These are phyloP conservation scores for Mesembrinibis cayennensis DNA, from an alignment of 2,113 vertebrate species.

Conservation along the genomic window DNA sequence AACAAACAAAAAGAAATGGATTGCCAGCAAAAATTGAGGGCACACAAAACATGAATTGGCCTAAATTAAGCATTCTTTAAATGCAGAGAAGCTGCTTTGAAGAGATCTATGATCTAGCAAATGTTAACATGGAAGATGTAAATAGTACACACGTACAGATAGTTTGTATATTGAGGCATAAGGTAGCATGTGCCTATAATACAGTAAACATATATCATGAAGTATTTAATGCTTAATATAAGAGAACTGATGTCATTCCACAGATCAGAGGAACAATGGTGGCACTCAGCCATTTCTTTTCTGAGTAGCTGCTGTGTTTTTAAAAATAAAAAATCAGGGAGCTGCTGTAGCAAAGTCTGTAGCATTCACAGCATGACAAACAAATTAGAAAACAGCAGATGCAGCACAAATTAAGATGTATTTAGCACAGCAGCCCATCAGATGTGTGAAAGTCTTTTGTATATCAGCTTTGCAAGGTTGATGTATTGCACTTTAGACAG, in stretches of 20 bases:
- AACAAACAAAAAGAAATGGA: not conserved
- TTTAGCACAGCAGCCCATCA: slow-evolving; percentile 84
- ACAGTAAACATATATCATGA: not conserved
- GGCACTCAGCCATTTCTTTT: slow-evolving; percentile 69
- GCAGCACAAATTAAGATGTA: slow-evolving; percentile 88
- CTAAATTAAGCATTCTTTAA: not conserved
- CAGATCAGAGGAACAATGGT: slow-evolving; percentile 69
- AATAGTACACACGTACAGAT: not conserved
- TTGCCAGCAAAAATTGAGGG: not conserved
- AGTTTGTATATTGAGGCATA: not conserved
- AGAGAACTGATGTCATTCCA: slow-evolving; percentile 26
- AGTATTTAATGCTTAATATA: not conserved
- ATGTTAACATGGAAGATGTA: not conserved
- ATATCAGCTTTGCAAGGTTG: slow-evolving; percentile 79
- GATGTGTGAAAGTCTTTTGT: slow-evolving; percentile 82
- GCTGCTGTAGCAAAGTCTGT: slow-evolving; percentile 73
- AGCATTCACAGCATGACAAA: slow-evolving; percentile 80
- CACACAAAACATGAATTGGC: not conserved
- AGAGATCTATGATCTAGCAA: not conserved
- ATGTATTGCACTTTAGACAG: slow-evolving; percentile 79
- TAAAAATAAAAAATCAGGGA: slow-evolving; percentile 65
- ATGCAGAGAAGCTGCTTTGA: not conserved
- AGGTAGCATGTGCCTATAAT: not conserved
- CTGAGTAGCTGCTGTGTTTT: slow-evolving; percentile 69
- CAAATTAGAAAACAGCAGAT: slow-evolving; percentile 86